Conservation (phyloP, 2,113 vertebrate genomes). For the Sinocyclocheilus anshuiensis region DNA sequence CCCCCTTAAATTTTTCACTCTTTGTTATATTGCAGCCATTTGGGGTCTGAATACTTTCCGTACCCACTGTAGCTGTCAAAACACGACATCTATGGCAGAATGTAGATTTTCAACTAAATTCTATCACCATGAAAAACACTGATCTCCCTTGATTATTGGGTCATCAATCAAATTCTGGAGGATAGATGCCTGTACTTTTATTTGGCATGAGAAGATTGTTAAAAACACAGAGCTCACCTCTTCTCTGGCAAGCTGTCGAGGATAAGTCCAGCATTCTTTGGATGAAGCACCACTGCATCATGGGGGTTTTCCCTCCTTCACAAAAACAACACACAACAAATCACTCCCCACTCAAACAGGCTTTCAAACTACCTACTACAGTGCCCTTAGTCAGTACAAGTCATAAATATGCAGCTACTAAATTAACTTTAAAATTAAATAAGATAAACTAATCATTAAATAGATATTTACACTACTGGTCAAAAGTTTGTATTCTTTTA, state of each 20-base stretch:
- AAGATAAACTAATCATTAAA: not conserved
- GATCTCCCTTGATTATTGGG: not conserved
- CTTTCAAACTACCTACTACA: not conserved
- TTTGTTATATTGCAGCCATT: too few species aligned
- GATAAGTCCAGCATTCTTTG: slow-evolving; percentile 82
- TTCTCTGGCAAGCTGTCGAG: slow-evolving; percentile 84
- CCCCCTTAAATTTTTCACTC: too few species aligned
- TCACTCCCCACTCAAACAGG: not conserved
- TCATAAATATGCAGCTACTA: not conserved
- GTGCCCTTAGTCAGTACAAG: not conserved
- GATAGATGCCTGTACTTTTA: not conserved
- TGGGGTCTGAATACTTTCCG: too few species aligned
- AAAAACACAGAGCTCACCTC: slow-evolving; percentile 75
- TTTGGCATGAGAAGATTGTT: not conserved
- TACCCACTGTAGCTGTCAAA: fast-evolving
- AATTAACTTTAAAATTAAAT: not conserved
- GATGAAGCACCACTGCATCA: slow-evolving; percentile 94
- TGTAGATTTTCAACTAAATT: not conserved
- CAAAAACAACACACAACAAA: not conserved
- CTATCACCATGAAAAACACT: not conserved
- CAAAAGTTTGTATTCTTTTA: too few species aligned
- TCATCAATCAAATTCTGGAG: not conserved
- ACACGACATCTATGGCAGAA: not conserved
- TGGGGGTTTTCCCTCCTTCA: slow-evolving; percentile 89
- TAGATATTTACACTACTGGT: too few species aligned